These are phyloP conservation scores for Gortyna flavago DNA, from an alignment of 2,888 invertebrate genomes.

Conservation along the genomic window DNA sequence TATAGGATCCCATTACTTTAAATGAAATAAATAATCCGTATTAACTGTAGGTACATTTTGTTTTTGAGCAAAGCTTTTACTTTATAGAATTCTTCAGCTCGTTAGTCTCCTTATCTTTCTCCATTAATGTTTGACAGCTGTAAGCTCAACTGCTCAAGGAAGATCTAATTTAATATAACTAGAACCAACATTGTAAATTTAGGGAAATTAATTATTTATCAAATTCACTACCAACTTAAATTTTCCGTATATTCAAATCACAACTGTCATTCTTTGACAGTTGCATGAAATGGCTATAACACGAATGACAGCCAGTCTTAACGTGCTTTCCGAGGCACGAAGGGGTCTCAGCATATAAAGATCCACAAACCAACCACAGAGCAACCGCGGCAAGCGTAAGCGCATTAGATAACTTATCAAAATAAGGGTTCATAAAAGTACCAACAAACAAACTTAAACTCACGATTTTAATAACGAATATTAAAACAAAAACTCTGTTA, in stretches of 20 bases:
- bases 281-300: neutral
- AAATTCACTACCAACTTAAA: neutral
- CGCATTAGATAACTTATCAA: neutral
- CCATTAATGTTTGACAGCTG: neutral
- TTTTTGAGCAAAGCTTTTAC: neutral
- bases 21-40: neutral
- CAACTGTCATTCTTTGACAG: neutral
- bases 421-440: neutral
- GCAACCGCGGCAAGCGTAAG: neutral
- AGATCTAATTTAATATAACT: neutral
- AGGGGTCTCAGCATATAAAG: neutral
- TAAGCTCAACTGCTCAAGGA: neutral
- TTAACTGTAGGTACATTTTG: neutral
- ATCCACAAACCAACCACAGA: neutral
- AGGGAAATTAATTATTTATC: neutral
- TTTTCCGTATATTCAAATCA: neutral
- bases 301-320: neutral
- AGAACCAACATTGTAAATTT: neutral
- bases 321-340: neutral
- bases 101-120: neutral
- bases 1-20: neutral
- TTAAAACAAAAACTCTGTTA: conserved; percentile 43
- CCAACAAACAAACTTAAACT: neutral
- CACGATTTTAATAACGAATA: conserved; percentile 24
- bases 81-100: neutral